phyloP scores from a whole-genome alignment of 2,888 invertebrate genomes.

The Trissoscelio sp. region DNA sequence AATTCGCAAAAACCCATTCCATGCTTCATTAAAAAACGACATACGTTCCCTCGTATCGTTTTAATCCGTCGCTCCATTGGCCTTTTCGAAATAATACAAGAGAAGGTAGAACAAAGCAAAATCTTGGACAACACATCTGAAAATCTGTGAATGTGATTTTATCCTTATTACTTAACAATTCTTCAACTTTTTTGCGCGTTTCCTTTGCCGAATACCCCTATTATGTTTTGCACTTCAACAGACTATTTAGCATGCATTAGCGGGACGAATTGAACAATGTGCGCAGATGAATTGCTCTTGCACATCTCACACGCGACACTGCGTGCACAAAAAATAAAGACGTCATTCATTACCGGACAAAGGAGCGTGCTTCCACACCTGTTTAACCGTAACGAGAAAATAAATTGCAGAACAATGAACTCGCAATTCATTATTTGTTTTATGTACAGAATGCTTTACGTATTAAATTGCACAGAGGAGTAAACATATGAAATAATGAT shows the following conservation, averaged over 20 bases:
- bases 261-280: constrained; percentile 50
- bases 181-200: constrained; percentile 26
- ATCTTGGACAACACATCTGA: constrained; percentile 12
- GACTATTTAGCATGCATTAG: constrained; percentile 48
- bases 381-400: constrained; percentile 50
- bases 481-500: too few relatives aligned
- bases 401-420: constrained; percentile 45
- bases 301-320: constrained; percentile 59
- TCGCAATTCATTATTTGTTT: constrained; percentile 47
- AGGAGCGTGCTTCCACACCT: constrained; percentile 34
- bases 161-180: constrained; percentile 36
- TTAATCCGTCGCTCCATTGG: constrained; percentile 17
- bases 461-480: constrained; percentile 7
- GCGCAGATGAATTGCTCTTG: constrained; percentile 39
- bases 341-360: constrained; percentile 50
- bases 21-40: constrained; percentile 8
- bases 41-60: constrained; percentile 11
- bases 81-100: background rate
- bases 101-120: constrained; percentile 15
- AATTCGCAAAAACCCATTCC: too few relatives aligned
- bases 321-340: constrained; percentile 46
- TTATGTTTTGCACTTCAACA: constrained; percentile 34
- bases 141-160: constrained; percentile 16
- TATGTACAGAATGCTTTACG: constrained; percentile 9
- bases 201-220: constrained; percentile 18